Evolutionary conservation across 1,140 invertebrate species (phyloP).

Genomic region (Protaetia brevitarsis): DNA sequence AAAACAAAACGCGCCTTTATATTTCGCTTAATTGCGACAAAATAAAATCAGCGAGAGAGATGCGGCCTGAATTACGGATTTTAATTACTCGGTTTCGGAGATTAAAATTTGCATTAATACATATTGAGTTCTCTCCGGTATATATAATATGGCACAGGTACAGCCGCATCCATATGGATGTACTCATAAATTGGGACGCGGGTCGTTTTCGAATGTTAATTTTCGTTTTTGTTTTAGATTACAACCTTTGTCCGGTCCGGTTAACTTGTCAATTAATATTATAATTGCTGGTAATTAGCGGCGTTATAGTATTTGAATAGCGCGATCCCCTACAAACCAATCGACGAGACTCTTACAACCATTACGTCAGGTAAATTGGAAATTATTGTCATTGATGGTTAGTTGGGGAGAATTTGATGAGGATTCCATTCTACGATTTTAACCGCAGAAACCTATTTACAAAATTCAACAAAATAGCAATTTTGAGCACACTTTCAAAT

Average conservation of each 20-base stretch:
- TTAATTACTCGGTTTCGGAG: neutral
- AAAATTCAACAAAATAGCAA: too few species aligned
- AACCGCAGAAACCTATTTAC: too few species aligned
- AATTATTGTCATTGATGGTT: neutral
- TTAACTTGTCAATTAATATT: neutral
- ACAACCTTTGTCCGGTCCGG: neutral
- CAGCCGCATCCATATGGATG: too few species aligned
- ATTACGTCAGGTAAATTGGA: neutral
- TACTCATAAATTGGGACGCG: too few species aligned
- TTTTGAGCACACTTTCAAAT: too few species aligned
- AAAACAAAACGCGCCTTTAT: slow-evolving; percentile 21
- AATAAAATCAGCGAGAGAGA: neutral
- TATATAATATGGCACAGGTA: too few species aligned
- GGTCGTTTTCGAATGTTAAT: neutral
- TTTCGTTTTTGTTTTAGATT: neutral
- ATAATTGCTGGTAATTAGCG: neutral
- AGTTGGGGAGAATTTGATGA: neutral
- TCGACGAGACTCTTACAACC: neutral
- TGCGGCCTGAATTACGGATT: slow-evolving; percentile 4
- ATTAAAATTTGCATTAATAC: slow-evolving; percentile 14
- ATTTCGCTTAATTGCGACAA: neutral
- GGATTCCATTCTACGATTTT: neutral
- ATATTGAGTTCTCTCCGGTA: too few species aligned
- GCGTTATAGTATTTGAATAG: neutral
- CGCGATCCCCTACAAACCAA: neutral